Base-by-base conservation (phyloP, 2,888 invertebrate species). In the Calameuta idolon region DNA sequence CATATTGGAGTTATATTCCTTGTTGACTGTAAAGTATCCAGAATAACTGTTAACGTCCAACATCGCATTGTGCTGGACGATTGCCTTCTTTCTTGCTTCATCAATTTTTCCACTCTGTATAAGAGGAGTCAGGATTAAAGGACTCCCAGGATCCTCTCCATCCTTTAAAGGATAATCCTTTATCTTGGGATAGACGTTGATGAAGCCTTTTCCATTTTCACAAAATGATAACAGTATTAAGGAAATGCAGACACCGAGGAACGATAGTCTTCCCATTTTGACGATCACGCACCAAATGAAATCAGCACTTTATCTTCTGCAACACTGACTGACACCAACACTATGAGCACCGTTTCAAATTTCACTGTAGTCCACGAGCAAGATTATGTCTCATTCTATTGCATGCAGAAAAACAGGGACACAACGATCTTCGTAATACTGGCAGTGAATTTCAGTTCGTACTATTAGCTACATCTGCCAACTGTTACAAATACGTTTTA, bases 1-100 rank as follows among this genome's bases (percentile, higher is more conserved):
- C 92, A 96, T 93, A 88, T 98, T 97, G 0, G 97, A 97, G 84
- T 96, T 94, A 87, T 93, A 95, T 1, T 93, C 91, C 85, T 95
- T 94, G 89, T 98, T 95, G 0, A 98, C 97, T 0, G 97, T 98
- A 77, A 98, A 93, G 89, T 95, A 98, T 12, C 97, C 96, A n/a
- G 96, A 93, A 87, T 95, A 96, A 86, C 96, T 96, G 83, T 92
- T 93, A 34, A 95, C 92, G 23, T 93, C 92, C 55, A 92, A 93
- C 90, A 93, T 92, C 75, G 94, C 94, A 69, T 94, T 93, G 84
- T 94, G 94, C 2, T 93, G 92, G 0, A 95, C 95, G 0, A 93
- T 88, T 0, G 94, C 93, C 68, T 92, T 89, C 5, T 91, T 89
- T 84, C 93, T 93, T 0, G 95, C 97, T 87, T 94, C 94, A 1